A percentile compares a stretch with the other conserved stretches of the same genome.
These are phyloP conservation scores for Pseudolycoriella hygida DNA, from an alignment of 2,888 invertebrate genomes.

Conservation along the genomic window DNA sequence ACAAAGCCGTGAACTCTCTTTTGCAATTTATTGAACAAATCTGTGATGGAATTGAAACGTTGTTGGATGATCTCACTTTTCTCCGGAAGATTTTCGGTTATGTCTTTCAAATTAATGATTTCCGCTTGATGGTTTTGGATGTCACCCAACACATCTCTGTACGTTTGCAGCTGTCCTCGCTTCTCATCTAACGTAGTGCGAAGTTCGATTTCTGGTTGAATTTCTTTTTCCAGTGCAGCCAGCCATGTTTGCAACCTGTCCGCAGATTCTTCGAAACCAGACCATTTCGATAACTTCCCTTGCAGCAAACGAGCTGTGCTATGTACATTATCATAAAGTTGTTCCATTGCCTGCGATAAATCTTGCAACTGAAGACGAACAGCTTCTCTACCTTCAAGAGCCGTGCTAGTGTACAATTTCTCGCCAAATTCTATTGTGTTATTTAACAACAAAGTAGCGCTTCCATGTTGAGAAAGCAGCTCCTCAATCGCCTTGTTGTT, in stretches of 20 bases:
- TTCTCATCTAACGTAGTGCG: conserved; percentile 84
- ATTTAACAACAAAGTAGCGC: conserved; percentile 58
- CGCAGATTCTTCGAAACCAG: conserved; percentile 73
- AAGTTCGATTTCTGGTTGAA: conserved; percentile 62
- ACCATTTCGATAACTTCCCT: conserved; percentile 71
- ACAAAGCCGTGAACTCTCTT: conserved; percentile 58
- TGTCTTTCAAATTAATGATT: conserved; percentile 61
- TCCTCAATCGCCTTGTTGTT: conserved; percentile 56
- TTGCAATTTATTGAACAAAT: conserved; percentile 53
- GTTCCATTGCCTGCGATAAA: conserved; percentile 65
- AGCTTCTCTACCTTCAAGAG: conserved; percentile 70
- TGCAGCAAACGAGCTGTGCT: conserved; percentile 65
- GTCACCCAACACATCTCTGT: conserved; percentile 66
- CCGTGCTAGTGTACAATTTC: conserved; percentile 70
- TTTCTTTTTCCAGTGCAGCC: conserved; percentile 48
- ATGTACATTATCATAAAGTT: conserved; percentile 61
- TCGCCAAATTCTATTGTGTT: conserved; percentile 76
- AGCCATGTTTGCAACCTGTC: conserved; percentile 68
- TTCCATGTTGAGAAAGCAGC: conserved; percentile 54
- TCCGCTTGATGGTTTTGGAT: conserved; percentile 72
- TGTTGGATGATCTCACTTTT: conserved; percentile 54
- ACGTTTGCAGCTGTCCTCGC: conserved; percentile 68
- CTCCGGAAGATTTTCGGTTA: conserved; percentile 64
- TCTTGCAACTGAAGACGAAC: conserved; percentile 70
- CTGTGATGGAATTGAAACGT: conserved; percentile 47